Conservation (phyloP, 2,888 invertebrate species). For the Pandemis cinnamomeana region DNA sequence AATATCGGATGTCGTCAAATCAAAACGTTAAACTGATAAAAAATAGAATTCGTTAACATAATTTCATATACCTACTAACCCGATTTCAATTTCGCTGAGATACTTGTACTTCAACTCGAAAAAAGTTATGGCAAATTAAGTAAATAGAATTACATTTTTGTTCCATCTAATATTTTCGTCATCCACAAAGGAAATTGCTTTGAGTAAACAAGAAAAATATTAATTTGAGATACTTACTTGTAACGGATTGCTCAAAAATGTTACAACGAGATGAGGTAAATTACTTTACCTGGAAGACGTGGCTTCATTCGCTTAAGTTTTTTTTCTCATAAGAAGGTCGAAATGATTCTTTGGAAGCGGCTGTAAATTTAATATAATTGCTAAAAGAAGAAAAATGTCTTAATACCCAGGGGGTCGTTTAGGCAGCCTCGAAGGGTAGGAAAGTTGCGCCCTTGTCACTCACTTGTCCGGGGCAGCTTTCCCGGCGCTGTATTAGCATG, state of each 20-base stretch:
- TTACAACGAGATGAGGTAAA: conserved; percentile 48
- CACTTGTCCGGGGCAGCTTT: conserved; percentile 67
- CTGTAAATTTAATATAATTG: conserved; percentile 70
- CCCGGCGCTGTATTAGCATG: conserved; percentile 67
- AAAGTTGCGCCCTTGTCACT: conserved; percentile 71
- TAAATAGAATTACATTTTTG: conserved; percentile 30
- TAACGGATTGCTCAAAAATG: conserved; percentile 33
- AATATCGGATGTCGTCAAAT: too few relatives aligned
- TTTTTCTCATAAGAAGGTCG: conserved; percentile 52
- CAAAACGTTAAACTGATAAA: neutral
- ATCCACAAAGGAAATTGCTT: conserved; percentile 36
- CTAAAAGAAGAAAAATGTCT: conserved; percentile 69
- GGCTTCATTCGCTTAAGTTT: conserved; percentile 56
- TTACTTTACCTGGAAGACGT: conserved; percentile 47
- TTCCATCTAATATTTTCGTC: conserved; percentile 32
- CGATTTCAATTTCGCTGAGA: neutral
- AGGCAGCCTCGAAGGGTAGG: conserved; percentile 57
- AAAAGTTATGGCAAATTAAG: conserved; percentile 24
- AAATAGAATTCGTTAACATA: neutral
- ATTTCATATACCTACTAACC: neutral
- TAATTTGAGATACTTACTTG: conserved; percentile 35
- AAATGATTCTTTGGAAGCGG: conserved; percentile 58
- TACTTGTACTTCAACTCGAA: conserved; percentile 1
- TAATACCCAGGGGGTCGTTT: conserved; percentile 68
- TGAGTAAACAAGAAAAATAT: conserved; percentile 38